Conservation (phyloP, 2,888 invertebrate genomes). For the Lepeophtheirus nordmannii region DNA sequence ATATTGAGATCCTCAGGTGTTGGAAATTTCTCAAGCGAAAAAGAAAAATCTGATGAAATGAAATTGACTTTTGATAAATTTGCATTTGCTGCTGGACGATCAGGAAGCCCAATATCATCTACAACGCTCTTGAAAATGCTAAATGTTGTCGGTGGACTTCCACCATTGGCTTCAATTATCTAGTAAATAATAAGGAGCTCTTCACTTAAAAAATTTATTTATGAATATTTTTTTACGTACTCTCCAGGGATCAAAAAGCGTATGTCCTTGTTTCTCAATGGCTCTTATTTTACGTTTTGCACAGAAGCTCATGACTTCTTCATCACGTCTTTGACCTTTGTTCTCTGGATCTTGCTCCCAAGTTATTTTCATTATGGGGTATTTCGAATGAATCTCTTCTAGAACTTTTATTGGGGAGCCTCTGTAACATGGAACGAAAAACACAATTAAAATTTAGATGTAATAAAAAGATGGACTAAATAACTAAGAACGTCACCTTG, state of each 20-base stretch:
- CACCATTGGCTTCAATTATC: slow-evolving; percentile 51
- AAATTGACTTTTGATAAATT: not conserved
- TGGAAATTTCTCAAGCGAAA: not conserved
- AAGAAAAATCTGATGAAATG: not conserved
- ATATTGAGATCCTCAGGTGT: not conserved
- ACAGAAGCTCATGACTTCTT: slow-evolving; percentile 37
- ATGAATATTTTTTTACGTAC: not conserved
- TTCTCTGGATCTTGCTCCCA: slow-evolving; percentile 51
- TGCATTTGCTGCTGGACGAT: not conserved
- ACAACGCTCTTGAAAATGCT: slow-evolving; percentile 41
- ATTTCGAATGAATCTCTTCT: slow-evolving; percentile 43
- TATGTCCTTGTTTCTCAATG: slow-evolving; percentile 49
- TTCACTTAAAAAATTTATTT: not conserved
- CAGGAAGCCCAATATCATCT: not conserved
- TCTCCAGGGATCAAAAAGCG: slow-evolving; percentile 50
- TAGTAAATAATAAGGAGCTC: slow-evolving; percentile 25
- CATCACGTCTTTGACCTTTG: slow-evolving; percentile 48
- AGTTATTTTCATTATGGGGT: slow-evolving; percentile 37
- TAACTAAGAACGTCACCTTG: not conserved
- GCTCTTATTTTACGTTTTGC: not conserved
- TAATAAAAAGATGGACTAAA: not conserved
- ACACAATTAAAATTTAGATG: not conserved
- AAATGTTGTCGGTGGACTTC: slow-evolving; percentile 53
- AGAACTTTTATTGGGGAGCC: slow-evolving; percentile 48
- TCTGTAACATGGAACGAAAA: slow-evolving; percentile 32